Conservation (phyloP, 92 coral and sea anemone genomes). For the Palythoa heliodiscus region DNA sequence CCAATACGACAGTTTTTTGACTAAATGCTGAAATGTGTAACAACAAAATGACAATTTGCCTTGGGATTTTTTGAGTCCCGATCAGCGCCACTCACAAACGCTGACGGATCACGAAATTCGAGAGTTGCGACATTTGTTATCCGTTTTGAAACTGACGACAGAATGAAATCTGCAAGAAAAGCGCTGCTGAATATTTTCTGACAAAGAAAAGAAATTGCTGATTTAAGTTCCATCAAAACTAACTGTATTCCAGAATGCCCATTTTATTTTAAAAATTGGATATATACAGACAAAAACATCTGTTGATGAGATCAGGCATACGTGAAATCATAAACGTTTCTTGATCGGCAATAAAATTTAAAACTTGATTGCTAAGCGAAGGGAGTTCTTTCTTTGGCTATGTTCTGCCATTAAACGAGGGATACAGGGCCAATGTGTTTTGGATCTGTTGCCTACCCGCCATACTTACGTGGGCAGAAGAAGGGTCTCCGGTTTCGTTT, state of each 20-base stretch:
- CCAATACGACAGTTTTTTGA: slow-evolving; percentile 79
- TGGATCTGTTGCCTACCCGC: slow-evolving; percentile 8
- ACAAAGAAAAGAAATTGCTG: neutral
- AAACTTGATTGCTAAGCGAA: slow-evolving; percentile 6
- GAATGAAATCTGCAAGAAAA: slow-evolving; percentile 12
- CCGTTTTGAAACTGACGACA: slow-evolving; percentile 51
- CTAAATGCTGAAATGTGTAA: slow-evolving; percentile 89
- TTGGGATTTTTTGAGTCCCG: slow-evolving; percentile 50
- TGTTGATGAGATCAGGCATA: slow-evolving; percentile 34
- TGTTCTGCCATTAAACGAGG: neutral
- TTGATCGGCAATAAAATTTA: neutral
- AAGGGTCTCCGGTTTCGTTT: slow-evolving; percentile 36
- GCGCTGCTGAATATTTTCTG: slow-evolving; percentile 9
- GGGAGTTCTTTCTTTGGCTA: neutral
- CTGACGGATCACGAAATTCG: slow-evolving; percentile 52
- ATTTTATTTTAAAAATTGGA: slow-evolving; percentile 26
- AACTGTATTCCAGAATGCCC: slow-evolving; percentile 22
- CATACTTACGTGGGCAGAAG: slow-evolving; percentile 16
- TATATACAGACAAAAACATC: slow-evolving; percentile 40
- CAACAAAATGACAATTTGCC: slow-evolving; percentile 70
- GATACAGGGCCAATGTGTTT: neutral
- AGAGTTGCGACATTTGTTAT: slow-evolving; percentile 48
- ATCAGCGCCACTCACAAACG: slow-evolving; percentile 33
- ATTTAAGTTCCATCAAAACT: neutral
- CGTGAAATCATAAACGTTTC: neutral